These are phyloP conservation scores for Oxycera nigricornis DNA, from an alignment of 2,888 invertebrate genomes.

Conservation along the genomic window DNA sequence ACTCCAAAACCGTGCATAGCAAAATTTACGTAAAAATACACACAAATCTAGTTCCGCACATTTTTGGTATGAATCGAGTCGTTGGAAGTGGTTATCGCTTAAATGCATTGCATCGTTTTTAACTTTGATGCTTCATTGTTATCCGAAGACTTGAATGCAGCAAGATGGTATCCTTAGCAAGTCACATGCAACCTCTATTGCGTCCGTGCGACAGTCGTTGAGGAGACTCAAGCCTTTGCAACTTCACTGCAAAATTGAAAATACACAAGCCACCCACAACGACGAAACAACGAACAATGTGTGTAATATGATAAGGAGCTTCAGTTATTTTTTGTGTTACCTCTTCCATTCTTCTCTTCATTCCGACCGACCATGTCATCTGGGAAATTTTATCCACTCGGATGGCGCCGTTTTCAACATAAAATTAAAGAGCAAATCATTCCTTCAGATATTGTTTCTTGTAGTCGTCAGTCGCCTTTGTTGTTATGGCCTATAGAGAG, in stretches of 20 bases:
- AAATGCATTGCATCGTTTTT: no score
- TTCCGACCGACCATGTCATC: slow-evolving; percentile 2
- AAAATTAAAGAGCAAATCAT: slow-evolving; percentile 37
- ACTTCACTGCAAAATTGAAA: neutral
- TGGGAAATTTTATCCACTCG: slow-evolving; percentile 17
- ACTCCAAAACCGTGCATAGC: no score
- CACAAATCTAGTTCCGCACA: no score
- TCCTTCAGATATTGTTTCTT: slow-evolving; percentile 21
- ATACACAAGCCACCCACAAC: neutral
- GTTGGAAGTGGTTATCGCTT: no score
- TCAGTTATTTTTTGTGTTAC: slow-evolving; percentile 19
- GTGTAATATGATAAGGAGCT: slow-evolving; percentile 22
- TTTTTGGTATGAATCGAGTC: no score
- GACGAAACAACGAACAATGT: neutral
- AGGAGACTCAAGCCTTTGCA: neutral
- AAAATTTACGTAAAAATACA: no score
- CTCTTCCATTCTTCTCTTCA: neutral
- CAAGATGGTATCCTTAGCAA: neutral
- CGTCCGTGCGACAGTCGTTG: neutral
- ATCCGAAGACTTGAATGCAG: neutral
- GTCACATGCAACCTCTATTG: neutral
- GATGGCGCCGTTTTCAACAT: slow-evolving; percentile 35
- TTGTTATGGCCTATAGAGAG: neutral
- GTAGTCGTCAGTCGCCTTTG: neutral
- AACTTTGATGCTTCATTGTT: neutral